These are phyloP conservation scores for Petrocephalus zakoni DNA, from an alignment of 2,113 vertebrate genomes.

Conservation along the genomic window DNA sequence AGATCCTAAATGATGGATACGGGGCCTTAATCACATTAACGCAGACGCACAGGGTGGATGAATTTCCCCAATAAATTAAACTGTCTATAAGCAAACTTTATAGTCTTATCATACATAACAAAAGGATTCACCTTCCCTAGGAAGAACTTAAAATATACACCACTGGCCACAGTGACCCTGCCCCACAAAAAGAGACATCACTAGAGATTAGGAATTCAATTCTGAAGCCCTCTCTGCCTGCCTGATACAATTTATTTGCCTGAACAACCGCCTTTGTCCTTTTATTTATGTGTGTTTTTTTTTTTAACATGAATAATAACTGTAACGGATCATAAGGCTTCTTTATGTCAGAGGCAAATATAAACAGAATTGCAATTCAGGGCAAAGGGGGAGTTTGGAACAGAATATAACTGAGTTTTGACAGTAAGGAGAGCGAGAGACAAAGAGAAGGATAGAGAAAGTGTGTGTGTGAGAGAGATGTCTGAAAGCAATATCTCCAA, in stretches of 20 bases:
- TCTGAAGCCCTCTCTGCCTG: neutral
- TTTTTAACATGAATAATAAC: neutral
- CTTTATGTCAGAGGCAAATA: neutral
- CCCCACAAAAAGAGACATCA: neutral
- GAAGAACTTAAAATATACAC: neutral
- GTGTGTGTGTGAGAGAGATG: constrained; percentile 20
- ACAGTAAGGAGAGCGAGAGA: constrained; percentile 9
- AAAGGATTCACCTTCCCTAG: neutral
- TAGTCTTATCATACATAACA: neutral
- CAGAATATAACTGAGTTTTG: neutral
- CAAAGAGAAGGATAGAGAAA: constrained; percentile 31
- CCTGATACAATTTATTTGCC: neutral
- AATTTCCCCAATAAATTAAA: neutral
- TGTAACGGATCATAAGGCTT: neutral
- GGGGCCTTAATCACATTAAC: neutral
- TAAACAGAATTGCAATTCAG: constrained; percentile 7
- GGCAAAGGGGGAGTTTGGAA: neutral
- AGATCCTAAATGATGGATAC: neutral
- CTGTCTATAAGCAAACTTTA: neutral
- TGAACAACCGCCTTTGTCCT: neutral
- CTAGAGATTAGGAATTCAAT: neutral
- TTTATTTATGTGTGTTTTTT: neutral
- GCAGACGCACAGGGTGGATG: neutral
- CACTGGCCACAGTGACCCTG: neutral
- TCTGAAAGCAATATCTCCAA: constrained; percentile 49